Conservation (phyloP, 2,113 vertebrate genomes). For the Periophthalmodon schlosseri region DNA sequence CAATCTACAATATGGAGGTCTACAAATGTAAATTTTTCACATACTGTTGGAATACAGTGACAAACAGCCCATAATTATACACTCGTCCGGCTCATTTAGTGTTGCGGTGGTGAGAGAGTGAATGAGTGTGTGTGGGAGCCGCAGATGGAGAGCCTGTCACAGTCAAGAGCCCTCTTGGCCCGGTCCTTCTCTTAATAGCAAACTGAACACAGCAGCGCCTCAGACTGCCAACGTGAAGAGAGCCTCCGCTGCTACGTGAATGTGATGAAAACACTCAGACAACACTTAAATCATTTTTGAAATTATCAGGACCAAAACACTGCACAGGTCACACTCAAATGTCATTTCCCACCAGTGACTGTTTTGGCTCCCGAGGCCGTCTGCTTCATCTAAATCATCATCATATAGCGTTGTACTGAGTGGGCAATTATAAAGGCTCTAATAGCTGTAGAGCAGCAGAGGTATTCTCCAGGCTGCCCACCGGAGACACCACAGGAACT, state of each 20-base stretch:
- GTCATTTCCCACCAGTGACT: conserved; percentile 13
- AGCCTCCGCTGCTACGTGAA: conserved; percentile 25
- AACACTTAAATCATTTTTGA: conserved; percentile 37
- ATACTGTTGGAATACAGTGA: conserved; percentile 28
- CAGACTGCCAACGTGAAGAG: conserved; percentile 23
- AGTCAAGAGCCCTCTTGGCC: conserved; percentile 63
- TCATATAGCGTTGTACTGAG: background rate
- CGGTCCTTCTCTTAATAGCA: conserved; percentile 59
- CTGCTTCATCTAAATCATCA: background rate
- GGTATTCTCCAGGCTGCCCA: background rate
- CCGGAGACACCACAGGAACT: background rate
- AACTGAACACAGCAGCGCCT: conserved; percentile 37
- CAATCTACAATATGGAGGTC: background rate
- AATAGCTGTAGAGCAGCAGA: background rate
- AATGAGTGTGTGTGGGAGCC: conserved; percentile 26
- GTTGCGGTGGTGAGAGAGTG: conserved; percentile 29
- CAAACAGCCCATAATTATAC: conserved; percentile 65
- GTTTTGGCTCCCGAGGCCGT: background rate
- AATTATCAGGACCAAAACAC: conserved; percentile 22
- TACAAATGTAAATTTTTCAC: conserved; percentile 34
- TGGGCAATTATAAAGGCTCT: background rate
- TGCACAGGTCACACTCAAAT: conserved; percentile 21
- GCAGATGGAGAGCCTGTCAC: conserved; percentile 68
- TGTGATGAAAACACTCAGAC: conserved; percentile 55
- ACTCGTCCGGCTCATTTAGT: conserved; percentile 46